phyloP scores from a whole-genome alignment of 1,140 invertebrate species.

The Euglossa dilemma region DNA sequence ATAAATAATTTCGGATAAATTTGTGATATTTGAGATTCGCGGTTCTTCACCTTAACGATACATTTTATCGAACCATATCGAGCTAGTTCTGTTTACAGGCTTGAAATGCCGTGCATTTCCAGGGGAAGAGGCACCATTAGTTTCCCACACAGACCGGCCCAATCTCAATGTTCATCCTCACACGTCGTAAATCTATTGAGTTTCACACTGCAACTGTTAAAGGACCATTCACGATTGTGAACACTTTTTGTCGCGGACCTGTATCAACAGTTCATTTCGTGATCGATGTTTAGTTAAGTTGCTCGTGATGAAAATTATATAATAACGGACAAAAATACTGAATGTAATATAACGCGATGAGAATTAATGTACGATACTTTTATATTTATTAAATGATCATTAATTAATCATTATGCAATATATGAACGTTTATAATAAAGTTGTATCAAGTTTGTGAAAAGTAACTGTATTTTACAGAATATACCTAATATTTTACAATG shows the following conservation, averaged over 20 bases:
- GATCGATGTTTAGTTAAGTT: conserved; percentile 26
- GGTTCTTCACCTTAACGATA: conserved; percentile 16
- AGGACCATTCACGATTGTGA: conserved; percentile 59
- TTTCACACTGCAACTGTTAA: conserved; percentile 44
- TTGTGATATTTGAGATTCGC: neutral
- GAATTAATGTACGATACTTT: neutral
- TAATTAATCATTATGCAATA: too few species aligned
- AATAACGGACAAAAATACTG: too few species aligned
- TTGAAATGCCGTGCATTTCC: conserved; percentile 50
- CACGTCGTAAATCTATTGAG: conserved; percentile 57
- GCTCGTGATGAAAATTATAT: neutral
- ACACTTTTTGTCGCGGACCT: conserved; percentile 31
- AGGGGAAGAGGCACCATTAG: conserved; percentile 56
- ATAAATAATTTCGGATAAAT: neutral
- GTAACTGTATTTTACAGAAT: too few species aligned
- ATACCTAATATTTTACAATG: too few species aligned
- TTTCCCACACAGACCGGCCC: conserved; percentile 44
- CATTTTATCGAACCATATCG: conserved; percentile 52
- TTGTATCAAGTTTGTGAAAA: too few species aligned
- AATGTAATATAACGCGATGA: neutral
- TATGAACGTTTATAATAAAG: too few species aligned
- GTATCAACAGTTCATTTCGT: conserved; percentile 47
- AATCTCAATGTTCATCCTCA: conserved; percentile 64
- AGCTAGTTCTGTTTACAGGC: conserved; percentile 57
- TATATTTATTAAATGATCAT: too few species aligned